Percentiles rank a stretch among this genome's conserved stretches.
Conservation (phyloP, 2,888 invertebrate species). For the Neoscelio sp. region DNA sequence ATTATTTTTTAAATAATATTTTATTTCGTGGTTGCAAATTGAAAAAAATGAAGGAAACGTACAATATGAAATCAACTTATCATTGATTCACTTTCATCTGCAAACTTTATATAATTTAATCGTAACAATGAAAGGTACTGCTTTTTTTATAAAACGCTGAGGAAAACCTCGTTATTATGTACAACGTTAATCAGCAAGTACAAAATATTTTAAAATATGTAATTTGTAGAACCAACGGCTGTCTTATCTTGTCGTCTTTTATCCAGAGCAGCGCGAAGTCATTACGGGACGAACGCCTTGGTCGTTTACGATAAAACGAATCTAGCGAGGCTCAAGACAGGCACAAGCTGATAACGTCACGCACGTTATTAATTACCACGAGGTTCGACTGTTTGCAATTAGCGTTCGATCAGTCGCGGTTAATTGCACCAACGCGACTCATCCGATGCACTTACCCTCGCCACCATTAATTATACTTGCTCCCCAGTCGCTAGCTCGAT, state of each 20-base stretch:
- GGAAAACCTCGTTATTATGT: no score
- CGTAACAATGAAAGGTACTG: no score
- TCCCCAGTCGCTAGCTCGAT: constrained; percentile 19
- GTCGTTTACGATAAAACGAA: constrained; percentile 67
- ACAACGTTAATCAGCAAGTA: constrained; percentile 33
- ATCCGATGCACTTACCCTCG: constrained; percentile 69
- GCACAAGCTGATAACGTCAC: constrained; percentile 75
- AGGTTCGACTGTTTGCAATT: constrained; percentile 79
- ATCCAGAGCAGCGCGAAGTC: constrained; percentile 60
- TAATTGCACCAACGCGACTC: constrained; percentile 75
- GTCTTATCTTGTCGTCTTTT: constrained; percentile 63
- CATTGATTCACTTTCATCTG: no score
- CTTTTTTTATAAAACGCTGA: no score
- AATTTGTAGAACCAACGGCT: constrained; percentile 53
- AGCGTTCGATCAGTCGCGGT: constrained; percentile 78
- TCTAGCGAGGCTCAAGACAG: constrained; percentile 54
- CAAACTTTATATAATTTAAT: no score
- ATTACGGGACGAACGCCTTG: constrained; percentile 57
- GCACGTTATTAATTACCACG: constrained; percentile 78
- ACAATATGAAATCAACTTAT: no score
- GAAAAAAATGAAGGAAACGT: not conserved
- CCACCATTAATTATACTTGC: constrained; percentile 65
- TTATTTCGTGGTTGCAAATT: constrained; percentile 8
- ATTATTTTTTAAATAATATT: not conserved
- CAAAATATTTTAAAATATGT: constrained; percentile 38